Base-by-base conservation (phyloP, 2,888 invertebrate species). In the Mesorhabditis belari region DNA sequence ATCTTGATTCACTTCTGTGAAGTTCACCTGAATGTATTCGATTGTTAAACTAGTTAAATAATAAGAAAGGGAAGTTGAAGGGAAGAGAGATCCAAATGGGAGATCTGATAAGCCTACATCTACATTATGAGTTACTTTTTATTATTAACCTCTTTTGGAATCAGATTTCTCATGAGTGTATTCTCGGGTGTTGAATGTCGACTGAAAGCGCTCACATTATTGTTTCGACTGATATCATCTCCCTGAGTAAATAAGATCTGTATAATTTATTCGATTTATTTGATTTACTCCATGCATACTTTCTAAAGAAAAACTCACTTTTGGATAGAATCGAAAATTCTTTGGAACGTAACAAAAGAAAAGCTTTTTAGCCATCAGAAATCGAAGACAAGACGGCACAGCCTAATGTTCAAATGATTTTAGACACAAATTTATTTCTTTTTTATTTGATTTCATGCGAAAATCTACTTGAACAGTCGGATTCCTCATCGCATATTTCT, bases 301-400 rank as follows among this genome's bases (percentile, higher is more conserved):
- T n/a, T n/a, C n/a, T n/a, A n/a, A n/a, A n/a, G 35, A 50, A 50
- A 6, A 50, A 50, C 51, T 58, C n/a, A 74, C 71, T 27, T 63
- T 67, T 51, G 71, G 66, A 52, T 74, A 70, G 54, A 75, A 66
- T 2, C 76, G 66, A 53, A 78, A 68, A 5, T 70, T 66, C 57
- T 65, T 65, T 6, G 77, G 77, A 12, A 74, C 77, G 54, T 78
- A 77, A 55, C 77, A 77, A 57, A 77, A 77, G 61, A 78, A 76
- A 9, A 77, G 63, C 49, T 77, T 73, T 55, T 77, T 76, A 49
- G 77, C 78, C 5, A 73, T 71, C 27, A 79, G 57, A 67, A 75
- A 78, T 6, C 76, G 68, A 25, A 78, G 66, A 64, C 67, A 77
- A 55, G 67, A 66, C 3, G 78, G 78, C 52, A 77, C 69, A 26